Base-by-base conservation (phyloP, 1,140 invertebrate species). In the Planococcus citri region DNA sequence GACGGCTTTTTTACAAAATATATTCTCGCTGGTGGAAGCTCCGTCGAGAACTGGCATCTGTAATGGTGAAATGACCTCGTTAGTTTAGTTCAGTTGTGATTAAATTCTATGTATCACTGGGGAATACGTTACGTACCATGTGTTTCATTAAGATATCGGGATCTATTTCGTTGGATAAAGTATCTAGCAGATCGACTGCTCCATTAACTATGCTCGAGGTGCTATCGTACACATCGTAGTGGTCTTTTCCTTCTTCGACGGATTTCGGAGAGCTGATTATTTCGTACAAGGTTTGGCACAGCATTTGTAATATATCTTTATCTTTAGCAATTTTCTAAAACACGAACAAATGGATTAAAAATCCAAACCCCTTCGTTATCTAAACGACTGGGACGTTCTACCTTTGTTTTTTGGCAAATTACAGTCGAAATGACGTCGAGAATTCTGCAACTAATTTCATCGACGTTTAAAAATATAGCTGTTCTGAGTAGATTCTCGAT, bases 301-400 rank as follows among this genome's bases (percentile, higher is more conserved):
- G 22, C 25, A 64, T 64, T 64, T 64, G 60, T 25, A 64, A 20
- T 17, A 64, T 27, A 10, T 24, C 21, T 6, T 64, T 20, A 14
- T 64, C 60, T 64, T 64, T 64, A 10, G 25, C 60, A 10, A 64
- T 64, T 64, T 64, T 64, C 60, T 64, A 64, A n/a, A 33, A 33
- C 29, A 33, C 29, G 4, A 33, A n/a, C n/a, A n/a, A n/a, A n/a
- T n/a, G n/a, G n/a, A n/a, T 37, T 8, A 37, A 37, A 37, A 37
- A 37, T 37, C 33, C 33, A 37, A 6, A 37, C 14, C 14, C 6
- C 14, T 14, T 8, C 33, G 14, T 37, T 37, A 37, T 37, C 6
- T 8, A 37, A 37, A 37, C 33, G 6, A 37, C 33, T 6, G 33
- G 6, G 33, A 14, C 14, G 33, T 37, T 37, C 33, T 24, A 64